These are phyloP conservation scores for Hoplostethus mediterraneus DNA, from an alignment of 2,797 vertebrate genomes.

Conservation along the genomic window DNA sequence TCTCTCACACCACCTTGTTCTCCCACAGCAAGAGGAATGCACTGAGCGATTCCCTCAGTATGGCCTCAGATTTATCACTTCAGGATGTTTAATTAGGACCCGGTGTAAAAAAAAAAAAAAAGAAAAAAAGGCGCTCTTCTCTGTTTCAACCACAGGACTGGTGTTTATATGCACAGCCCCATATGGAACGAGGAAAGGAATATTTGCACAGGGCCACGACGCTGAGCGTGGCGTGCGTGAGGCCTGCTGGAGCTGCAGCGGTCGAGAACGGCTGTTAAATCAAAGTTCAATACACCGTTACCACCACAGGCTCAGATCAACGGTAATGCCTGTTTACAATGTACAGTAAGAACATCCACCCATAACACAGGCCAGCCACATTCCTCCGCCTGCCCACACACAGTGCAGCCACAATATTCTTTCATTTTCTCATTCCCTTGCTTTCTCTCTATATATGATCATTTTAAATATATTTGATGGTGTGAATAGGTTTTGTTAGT, in stretches of 20 bases:
- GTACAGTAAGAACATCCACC: constrained; percentile 70
- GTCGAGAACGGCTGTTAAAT: constrained; percentile 64
- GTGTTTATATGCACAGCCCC: constrained; percentile 51
- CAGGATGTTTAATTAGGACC: constrained; percentile 56
- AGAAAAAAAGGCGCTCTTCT: constrained; percentile 21
- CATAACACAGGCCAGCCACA: constrained; percentile 60
- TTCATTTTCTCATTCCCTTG: neutral
- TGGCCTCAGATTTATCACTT: constrained; percentile 42
- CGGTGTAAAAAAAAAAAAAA: neutral
- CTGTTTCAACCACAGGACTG: constrained; percentile 32
- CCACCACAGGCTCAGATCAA: constrained; percentile 67
- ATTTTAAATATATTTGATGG: too few relatives aligned
- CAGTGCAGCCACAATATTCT: constrained; percentile 49
- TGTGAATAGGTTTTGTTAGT: too few relatives aligned
- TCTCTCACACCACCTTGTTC: constrained; percentile 5
- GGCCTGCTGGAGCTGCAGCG: constrained; percentile 43
- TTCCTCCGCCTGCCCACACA: constrained; percentile 78
- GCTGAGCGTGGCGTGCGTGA: constrained; percentile 51
- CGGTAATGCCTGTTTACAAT: constrained; percentile 79
- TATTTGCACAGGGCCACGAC: constrained; percentile 58
- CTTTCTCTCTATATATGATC: neutral
- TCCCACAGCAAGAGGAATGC: constrained; percentile 18
- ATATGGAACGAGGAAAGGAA: constrained; percentile 43
- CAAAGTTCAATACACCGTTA: constrained; percentile 71
- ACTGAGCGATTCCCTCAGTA: constrained; percentile 5